A percentile compares a stretch with the other conserved stretches of the same genome.
phyloP scores from a whole-genome alignment of 2,113 vertebrate species.

The Carassius auratus region DNA sequence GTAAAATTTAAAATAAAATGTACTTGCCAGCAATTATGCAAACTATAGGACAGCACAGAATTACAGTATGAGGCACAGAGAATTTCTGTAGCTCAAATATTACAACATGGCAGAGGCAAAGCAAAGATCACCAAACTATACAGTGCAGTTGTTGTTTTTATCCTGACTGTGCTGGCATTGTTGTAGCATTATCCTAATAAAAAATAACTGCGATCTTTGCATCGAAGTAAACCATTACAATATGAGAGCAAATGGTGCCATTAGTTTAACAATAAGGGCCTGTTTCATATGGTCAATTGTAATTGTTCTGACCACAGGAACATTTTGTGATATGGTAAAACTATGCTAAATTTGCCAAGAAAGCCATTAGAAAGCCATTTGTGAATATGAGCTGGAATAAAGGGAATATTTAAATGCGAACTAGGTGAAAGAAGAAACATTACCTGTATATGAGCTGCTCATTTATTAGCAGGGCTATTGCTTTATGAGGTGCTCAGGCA shows the following conservation, averaged over 20 bases:
- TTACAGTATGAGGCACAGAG: neutral
- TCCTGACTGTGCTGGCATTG: neutral
- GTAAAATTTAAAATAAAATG: too few relatives aligned
- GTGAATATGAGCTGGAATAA: neutral
- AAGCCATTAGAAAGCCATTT: constrained; percentile 9
- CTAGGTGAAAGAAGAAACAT: constrained; percentile 18
- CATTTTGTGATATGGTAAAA: neutral
- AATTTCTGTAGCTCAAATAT: neutral
- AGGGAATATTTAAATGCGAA: constrained; percentile 17
- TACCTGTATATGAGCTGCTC: constrained; percentile 8
- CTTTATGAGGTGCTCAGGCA: constrained; percentile 35
- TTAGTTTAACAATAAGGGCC: neutral
- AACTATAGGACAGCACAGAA: neutral
- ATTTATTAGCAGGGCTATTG: constrained; percentile 24
- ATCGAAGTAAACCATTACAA: neutral
- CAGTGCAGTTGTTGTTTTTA: neutral
- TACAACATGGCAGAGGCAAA: neutral
- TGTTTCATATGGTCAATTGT: neutral
- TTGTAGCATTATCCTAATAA: neutral
- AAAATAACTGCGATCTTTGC: neutral
- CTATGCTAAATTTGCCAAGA: neutral
- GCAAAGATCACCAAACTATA: neutral
- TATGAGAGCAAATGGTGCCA: neutral
- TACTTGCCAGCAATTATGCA: too few relatives aligned
- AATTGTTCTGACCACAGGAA: constrained; percentile 7